Evolutionary conservation across 2,113 vertebrate genomes (phyloP), one percentile per base, ranked within the genome.

Genomic region (Bos taurus): DNA sequence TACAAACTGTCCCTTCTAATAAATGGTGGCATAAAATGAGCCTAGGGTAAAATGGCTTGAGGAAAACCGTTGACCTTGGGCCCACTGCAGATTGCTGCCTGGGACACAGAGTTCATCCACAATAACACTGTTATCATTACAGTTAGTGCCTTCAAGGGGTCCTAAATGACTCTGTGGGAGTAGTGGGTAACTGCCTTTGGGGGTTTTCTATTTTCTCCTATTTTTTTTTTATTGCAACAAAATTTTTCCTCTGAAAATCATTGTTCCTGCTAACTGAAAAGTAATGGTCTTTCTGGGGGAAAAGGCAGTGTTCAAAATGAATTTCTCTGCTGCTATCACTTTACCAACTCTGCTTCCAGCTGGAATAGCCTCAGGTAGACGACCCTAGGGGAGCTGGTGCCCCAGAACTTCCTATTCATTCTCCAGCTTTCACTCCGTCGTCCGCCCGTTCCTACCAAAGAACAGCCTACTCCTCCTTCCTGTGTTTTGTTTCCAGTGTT

Each of bases 231-330:
- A 90, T 46, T 23, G 12, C 30, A 56, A 43, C 48, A 67, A 40
- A 62, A 71, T 74, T n/a, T 80, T 77, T 43, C 91, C 40, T n/a
- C 74, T 77, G 28, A 90, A 92, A 60, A 62, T 82, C 10, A 43
- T 48, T 7, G 2, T 83, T 86, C 15, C 11, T 13, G 2, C 59
- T 71, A 30, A 50, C 28, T 67, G 17, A 28, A 71, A 84, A 88
- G 10, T 6, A 40, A 26, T 57, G 2, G 16, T 77, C 23, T 57
- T 60, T 77, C n/a, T n/a, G 8, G 33, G 40, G 54, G 36, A 50
- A 25, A 92, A 19, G 15, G 17, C 23, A 36, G 33, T 2, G 17
- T 80, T 74, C n/a, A 83, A 77, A 57, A 67, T 74, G 54, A 52
- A 40, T 28, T 50, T 74, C 30, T 88, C 36, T 54, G 1, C 78